These are phyloP conservation scores for Steatocranus sp. DNA, from an alignment of 2,797 vertebrate species.

Conservation along the genomic window DNA sequence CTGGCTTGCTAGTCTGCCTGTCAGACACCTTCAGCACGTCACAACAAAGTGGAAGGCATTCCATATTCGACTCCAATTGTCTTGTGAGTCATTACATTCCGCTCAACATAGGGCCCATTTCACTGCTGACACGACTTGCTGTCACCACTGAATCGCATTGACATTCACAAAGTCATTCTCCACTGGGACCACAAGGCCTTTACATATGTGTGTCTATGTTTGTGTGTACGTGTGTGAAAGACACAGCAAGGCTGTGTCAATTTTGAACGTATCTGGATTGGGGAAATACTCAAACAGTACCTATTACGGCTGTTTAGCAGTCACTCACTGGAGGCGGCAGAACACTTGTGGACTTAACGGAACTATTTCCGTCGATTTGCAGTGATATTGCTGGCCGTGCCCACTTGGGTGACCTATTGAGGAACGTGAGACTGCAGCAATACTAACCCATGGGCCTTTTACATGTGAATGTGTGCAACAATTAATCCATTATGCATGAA, in stretches of 20 bases:
- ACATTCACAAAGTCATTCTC: slow-evolving; percentile 65
- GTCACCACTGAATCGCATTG: slow-evolving; percentile 57
- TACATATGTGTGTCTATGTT: not conserved
- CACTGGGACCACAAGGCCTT: slow-evolving; percentile 19
- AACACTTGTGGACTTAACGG: slow-evolving; percentile 43
- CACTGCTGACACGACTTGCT: slow-evolving; percentile 57
- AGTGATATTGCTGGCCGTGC: slow-evolving; percentile 20
- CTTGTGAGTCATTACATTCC: slow-evolving; percentile 63
- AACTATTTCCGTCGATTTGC: slow-evolving; percentile 45
- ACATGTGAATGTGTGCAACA: slow-evolving; percentile 63
- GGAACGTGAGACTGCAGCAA: slow-evolving; percentile 39
- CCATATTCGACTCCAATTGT: slow-evolving; percentile 57
- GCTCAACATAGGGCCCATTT: slow-evolving; percentile 54
- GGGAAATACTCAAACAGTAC: slow-evolving; percentile 1
- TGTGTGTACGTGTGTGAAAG: not conserved
- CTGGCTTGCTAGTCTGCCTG: slow-evolving; percentile 10
- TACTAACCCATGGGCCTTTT: slow-evolving; percentile 61
- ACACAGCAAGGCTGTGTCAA: not conserved
- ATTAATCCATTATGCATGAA: slow-evolving; percentile 77
- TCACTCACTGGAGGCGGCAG: not conserved
- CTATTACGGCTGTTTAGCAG: slow-evolving; percentile 31
- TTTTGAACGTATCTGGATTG: not conserved
- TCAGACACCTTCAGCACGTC: slow-evolving; percentile 49
- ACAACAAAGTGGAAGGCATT: slow-evolving; percentile 56
- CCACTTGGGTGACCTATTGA: slow-evolving; percentile 60